Evolutionary conservation across 1,140 invertebrate species (phyloP).

Genomic region (Acromyrmex echinatior): DNA sequence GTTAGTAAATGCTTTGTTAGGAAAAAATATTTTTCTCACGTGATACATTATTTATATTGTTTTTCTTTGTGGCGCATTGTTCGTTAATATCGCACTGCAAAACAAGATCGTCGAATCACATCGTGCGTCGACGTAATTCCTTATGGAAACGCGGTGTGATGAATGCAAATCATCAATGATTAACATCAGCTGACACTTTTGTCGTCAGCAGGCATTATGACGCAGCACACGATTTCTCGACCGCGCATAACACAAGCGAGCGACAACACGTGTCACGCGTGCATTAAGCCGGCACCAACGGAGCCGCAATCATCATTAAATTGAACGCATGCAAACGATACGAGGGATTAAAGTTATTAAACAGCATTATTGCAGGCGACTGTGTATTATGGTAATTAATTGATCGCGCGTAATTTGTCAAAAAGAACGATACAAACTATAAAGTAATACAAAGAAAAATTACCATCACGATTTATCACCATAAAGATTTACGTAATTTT

Average conservation of each 20-base stretch:
- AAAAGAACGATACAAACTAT: background rate
- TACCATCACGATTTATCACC: background rate
- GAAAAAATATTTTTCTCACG: background rate
- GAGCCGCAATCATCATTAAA: conserved; percentile 51
- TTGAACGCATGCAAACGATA: conserved; percentile 35
- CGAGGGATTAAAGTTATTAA: conserved; percentile 36
- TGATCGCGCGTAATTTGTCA: background rate
- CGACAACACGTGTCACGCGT: conserved; percentile 23
- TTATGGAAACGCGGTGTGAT: conserved; percentile 37
- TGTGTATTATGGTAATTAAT: conserved; percentile 42
- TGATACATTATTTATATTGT: conserved; percentile 1
- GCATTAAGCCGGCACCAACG: conserved; percentile 22
- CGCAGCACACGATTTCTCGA: conserved; percentile 45
- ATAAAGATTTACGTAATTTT: background rate
- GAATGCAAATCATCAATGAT: conserved; percentile 64
- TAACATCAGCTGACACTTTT: conserved; percentile 56
- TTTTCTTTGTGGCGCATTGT: background rate
- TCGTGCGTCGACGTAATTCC: conserved; percentile 10
- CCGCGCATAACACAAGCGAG: conserved; percentile 11
- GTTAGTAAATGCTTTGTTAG: background rate
- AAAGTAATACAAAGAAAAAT: background rate
- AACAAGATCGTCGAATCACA: conserved; percentile 17
- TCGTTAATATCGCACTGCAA: background rate
- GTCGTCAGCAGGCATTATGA: conserved; percentile 40
- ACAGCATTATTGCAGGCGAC: background rate